Percentiles rank a stretch among this genome's conserved stretches.
Evolutionary conservation across 2,888 invertebrate species (phyloP).

Genomic region (Oeneis ivallda): DNA sequence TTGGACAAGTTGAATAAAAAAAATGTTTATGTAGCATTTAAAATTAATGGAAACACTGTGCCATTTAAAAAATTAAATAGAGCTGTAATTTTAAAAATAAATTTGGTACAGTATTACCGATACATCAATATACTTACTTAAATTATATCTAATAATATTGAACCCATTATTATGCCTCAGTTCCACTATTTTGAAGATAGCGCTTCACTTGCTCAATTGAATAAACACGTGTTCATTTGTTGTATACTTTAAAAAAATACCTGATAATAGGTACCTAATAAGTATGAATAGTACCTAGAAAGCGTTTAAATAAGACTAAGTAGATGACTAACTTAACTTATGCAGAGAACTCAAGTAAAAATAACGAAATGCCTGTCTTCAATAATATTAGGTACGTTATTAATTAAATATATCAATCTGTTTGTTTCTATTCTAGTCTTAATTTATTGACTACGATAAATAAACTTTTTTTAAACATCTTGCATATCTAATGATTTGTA

Average conservation of each 20-base stretch:
- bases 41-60: slow-evolving; percentile 29
- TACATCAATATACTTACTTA: slow-evolving; percentile 10
- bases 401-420: slow-evolving; percentile 37
- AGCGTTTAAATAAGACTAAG: neutral
- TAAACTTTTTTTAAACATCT: slow-evolving; percentile 51
- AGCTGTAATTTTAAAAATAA: slow-evolving; percentile 28
- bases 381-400: slow-evolving; percentile 23
- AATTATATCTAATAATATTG: too few relatives aligned
- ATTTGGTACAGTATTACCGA: slow-evolving; percentile 39
- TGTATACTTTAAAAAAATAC: neutral
- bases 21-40: slow-evolving; percentile 22
- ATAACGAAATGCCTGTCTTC: neutral
- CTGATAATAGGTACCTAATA: slow-evolving; percentile 12
- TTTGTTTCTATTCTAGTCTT: slow-evolving; percentile 63
- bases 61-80: slow-evolving; percentile 31
- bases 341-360: neutral
- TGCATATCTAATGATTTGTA: slow-evolving; percentile 58
- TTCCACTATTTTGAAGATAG: slow-evolving; percentile 24
- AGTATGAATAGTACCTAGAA: neutral
- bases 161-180: slow-evolving; percentile 24
- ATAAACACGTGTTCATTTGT: slow-evolving; percentile 11
- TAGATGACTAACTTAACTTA: neutral
- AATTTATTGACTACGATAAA: slow-evolving; percentile 55
- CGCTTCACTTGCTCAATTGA: slow-evolving; percentile 36
- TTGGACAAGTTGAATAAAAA: slow-evolving; percentile 8